phyloP scores from a whole-genome alignment of 2,113 vertebrate species.

The Cottus gobio region DNA sequence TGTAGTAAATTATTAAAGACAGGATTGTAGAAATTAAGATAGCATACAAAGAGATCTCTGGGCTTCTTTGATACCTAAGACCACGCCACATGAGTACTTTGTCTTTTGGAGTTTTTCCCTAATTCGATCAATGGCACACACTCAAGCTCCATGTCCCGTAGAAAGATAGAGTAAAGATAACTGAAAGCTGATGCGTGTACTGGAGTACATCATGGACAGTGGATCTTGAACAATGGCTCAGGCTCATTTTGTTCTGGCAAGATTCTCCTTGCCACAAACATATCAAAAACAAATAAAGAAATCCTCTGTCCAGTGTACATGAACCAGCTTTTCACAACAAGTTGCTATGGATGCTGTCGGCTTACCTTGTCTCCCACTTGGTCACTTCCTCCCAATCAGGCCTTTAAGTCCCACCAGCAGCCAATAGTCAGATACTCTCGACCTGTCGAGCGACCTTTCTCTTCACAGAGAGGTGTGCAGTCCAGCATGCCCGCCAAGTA shows the following conservation, averaged over 20 bases:
- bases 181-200: not conserved
- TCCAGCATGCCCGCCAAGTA: not conserved
- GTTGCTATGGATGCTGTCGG: conserved; percentile 6
- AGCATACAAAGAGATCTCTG: not conserved
- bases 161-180: not conserved
- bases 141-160: not conserved
- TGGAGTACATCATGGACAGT: not conserved
- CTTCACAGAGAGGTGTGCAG: conserved; percentile 23
- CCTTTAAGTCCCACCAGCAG: conserved; percentile 57
- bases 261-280: not conserved
- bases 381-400: conserved; percentile 49
- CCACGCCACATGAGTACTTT: not conserved
- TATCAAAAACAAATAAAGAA: not conserved
- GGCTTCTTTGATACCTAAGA: not conserved
- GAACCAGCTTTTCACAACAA: not conserved
- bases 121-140: not conserved
- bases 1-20: not conserved
- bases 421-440: conserved; percentile 46
- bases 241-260: not conserved
- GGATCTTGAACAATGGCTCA: not conserved
- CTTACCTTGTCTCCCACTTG: conserved; percentile 74
- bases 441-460: conserved; percentile 21
- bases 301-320: not conserved
- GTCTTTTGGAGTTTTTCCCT: not conserved
- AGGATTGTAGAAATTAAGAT: not conserved